A percentile compares a stretch with the other conserved stretches of the same genome.
These are phyloP conservation scores for Thecocarcelia acutangulata DNA, from an alignment of 2,888 invertebrate species.

Conservation along the genomic window DNA sequence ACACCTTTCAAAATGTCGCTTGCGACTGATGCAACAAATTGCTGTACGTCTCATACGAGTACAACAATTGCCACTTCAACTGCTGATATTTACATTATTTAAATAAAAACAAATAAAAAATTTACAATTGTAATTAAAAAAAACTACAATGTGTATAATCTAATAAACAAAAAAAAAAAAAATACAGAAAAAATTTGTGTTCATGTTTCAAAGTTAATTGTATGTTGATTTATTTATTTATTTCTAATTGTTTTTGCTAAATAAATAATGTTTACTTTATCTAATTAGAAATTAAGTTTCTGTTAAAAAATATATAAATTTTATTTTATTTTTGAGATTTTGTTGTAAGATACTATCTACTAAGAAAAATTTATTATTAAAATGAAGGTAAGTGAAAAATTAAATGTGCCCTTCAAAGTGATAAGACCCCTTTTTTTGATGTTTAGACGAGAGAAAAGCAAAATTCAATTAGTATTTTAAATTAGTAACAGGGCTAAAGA, in stretches of 20 bases:
- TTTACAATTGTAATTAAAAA: conserved; percentile 53
- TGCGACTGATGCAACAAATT: conserved; percentile 43
- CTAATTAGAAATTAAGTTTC: conserved; percentile 47
- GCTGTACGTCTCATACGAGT: conserved; percentile 22
- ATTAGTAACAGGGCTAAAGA: no score
- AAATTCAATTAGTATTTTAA: no score
- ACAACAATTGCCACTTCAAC: conserved; percentile 16
- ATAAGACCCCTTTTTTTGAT: neutral
- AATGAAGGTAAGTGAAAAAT: conserved; percentile 52
- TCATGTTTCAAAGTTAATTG: conserved; percentile 40
- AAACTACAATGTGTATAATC: neutral
- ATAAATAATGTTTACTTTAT: conserved; percentile 30
- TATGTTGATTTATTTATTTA: conserved; percentile 53
- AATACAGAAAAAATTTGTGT: conserved; percentile 7
- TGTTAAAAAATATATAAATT: conserved; percentile 35
- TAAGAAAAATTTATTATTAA: conserved; percentile 19
- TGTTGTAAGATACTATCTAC: conserved; percentile 41
- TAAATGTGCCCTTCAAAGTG: neutral
- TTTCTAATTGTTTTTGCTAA: conserved; percentile 54
- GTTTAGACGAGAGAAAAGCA: neutral
- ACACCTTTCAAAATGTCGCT: neutral
- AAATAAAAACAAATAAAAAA: conserved; percentile 32
- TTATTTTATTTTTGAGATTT: conserved; percentile 54
- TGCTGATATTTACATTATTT: conserved; percentile 28
- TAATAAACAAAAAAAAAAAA: conserved; percentile 22